phyloP scores from a whole-genome alignment of 2,888 invertebrate species.

The Xanthorhoe designata region DNA sequence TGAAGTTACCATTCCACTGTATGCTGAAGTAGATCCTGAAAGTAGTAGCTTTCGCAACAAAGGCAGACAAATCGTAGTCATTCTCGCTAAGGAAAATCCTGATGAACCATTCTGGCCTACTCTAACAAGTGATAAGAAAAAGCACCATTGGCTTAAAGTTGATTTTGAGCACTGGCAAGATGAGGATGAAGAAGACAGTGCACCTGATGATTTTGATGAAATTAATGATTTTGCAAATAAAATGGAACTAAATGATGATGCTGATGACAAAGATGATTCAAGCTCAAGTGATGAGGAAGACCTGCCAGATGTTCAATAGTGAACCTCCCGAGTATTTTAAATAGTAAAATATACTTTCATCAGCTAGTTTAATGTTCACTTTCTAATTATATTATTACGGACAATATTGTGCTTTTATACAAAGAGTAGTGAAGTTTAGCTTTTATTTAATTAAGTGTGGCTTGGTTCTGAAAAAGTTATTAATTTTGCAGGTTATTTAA shows the following conservation, averaged over 20 bases:
- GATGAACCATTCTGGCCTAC: constrained; percentile 94
- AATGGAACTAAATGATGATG: constrained; percentile 65
- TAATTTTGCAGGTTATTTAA: too few species aligned
- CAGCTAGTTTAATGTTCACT: constrained; percentile 45
- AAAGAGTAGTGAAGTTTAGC: constrained; percentile 45
- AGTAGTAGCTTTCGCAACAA: constrained; percentile 89
- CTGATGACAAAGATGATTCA: constrained; percentile 83
- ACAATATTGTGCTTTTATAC: constrained; percentile 62
- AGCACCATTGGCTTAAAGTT: constrained; percentile 97
- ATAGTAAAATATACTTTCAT: constrained; percentile 51
- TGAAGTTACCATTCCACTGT: constrained; percentile 94
- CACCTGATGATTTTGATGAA: constrained; percentile 88
- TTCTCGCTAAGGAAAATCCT: constrained; percentile 87
- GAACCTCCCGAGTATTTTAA: constrained; percentile 35
- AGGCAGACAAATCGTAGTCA: constrained; percentile 89
- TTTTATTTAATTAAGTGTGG: constrained; percentile 11
- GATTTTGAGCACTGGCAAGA: constrained; percentile 99
- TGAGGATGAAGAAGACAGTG: constrained; percentile 96
- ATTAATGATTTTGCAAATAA: constrained; percentile 70
- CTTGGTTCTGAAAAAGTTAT: too few species aligned
- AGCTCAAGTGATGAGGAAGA: constrained; percentile 91
- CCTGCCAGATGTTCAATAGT: constrained; percentile 87
- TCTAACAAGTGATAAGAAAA: constrained; percentile 93
- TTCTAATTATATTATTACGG: constrained; percentile 48
- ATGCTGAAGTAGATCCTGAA: constrained; percentile 92